Percentiles rank a stretch among this genome's conserved stretches.
Evolutionary conservation across 53 echinoderm and acorn worm species (phyloP).

Genomic region (Zoroaster sp.): DNA sequence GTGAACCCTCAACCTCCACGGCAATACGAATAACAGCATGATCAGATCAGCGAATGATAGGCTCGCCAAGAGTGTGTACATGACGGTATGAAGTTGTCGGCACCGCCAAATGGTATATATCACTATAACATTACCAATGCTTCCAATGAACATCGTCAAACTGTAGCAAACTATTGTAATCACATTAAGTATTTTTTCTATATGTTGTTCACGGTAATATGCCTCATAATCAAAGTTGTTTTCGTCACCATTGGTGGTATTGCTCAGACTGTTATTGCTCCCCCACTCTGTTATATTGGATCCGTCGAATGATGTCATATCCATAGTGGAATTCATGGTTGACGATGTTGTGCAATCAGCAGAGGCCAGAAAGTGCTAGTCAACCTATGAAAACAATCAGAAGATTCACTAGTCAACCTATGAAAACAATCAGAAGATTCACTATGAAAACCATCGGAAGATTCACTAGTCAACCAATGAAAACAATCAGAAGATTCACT

Average conservation of each 20-base stretch:
- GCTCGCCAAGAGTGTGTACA: slow-evolving; percentile 35
- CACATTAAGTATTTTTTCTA: not conserved
- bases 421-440: no score
- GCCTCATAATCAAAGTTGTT: not conserved
- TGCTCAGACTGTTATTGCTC: not conserved
- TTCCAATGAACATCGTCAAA: slow-evolving; percentile 44
- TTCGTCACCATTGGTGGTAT: not conserved
- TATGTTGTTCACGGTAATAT: not conserved
- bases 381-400: not conserved
- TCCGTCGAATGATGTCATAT: not conserved
- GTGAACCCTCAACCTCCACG: not conserved
- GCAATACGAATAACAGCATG: slow-evolving; percentile 13
- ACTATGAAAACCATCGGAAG: no score
- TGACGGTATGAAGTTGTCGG: slow-evolving; percentile 50
- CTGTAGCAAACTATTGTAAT: slow-evolving; percentile 12
- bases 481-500: no score
- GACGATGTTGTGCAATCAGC: not conserved
- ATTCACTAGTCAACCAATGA: no score
- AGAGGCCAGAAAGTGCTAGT: not conserved
- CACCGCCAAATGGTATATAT: slow-evolving; percentile 70
- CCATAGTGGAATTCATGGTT: not conserved
- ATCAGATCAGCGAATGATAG: slow-evolving; percentile 40
- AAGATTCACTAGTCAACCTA: no score
- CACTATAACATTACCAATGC: slow-evolving; percentile 59
- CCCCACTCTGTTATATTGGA: not conserved